Evolutionary conservation across 2,888 invertebrate species (phyloP), one percentile per base, ranked within the genome.

Genomic region (Crepidodera aurea): DNA sequence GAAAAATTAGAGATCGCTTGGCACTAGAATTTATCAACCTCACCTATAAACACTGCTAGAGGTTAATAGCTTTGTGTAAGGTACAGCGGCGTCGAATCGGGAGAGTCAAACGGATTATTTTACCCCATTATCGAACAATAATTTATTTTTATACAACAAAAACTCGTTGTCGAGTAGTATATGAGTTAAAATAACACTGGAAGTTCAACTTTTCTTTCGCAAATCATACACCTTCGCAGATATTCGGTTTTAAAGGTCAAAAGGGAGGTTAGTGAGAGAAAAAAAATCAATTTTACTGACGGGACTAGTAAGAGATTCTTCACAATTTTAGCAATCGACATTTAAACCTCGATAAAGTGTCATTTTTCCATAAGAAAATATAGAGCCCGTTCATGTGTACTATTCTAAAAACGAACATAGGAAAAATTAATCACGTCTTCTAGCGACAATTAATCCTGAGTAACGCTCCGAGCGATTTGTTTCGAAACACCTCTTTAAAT

Each of bases 51-150:
- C 10, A 37, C 55, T 55, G 58, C 46, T 42, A 39, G 44, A 15
- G 25, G 58, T 65, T 56, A 55, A 61, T 61, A 61, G 59, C 64
- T 65, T 61, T 61, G 61, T 58, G 51, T 51, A 39, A 2, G 25
- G n/a, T n/a, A n/a, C 7, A 18, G 34, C 10, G 16, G 18, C 8
- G 12, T 10, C 6, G 29, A 27, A 32, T 1, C 16, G 19, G 19
- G 10, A 34, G 34, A 15, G 34, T 32, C n/a, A 51, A 32, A 51
- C 10, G 13, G 12, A 1, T 10, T 3, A 25, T 7, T 48, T n/a
- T 18, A 46, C 27, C n/a, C 29, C n/a, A n/a, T n/a, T n/a, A n/a
- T n/a, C n/a, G n/a, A n/a, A n/a, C n/a, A n/a, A n/a, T n/a, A n/a
- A n/a, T n/a, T n/a, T n/a, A n/a, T n/a, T n/a, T n/a, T n/a, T n/a